Conservation (phyloP, 2,888 invertebrate species). For the Cylindroiulus punctatus region DNA sequence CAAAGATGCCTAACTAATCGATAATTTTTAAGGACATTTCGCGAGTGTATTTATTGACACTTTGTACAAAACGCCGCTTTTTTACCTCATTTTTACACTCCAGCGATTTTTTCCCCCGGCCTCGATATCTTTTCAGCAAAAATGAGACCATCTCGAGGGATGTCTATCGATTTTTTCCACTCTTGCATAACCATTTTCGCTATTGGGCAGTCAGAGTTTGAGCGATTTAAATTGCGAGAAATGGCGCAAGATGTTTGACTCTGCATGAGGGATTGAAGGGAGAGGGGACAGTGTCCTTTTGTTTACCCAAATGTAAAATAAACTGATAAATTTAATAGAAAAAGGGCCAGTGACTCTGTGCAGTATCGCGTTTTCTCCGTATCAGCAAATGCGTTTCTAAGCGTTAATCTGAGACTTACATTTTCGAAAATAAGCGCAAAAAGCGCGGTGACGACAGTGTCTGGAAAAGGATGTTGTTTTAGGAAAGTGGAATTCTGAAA, state of each 20-base stretch:
- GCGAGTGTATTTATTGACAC: slow-evolving; percentile 47
- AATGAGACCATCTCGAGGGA: slow-evolving; percentile 47
- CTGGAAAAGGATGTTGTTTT: neutral
- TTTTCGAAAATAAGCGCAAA: neutral
- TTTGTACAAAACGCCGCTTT: slow-evolving; percentile 47
- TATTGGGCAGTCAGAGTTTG: slow-evolving; percentile 30
- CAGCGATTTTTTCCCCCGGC: slow-evolving; percentile 32
- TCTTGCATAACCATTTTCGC: slow-evolving; percentile 43
- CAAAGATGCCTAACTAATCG: slow-evolving; percentile 41
- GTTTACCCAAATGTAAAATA: slow-evolving; percentile 35
- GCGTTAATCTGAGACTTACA: neutral
- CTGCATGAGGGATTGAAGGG: neutral
- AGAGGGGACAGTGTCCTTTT: slow-evolving; percentile 32
- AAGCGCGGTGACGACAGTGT: neutral
- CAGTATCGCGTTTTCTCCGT: neutral
- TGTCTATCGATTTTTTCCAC: slow-evolving; percentile 43
- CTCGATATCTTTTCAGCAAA: slow-evolving; percentile 47
- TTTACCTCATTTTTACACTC: slow-evolving; percentile 45
- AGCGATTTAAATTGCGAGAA: slow-evolving; percentile 42
- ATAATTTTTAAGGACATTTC: slow-evolving; percentile 47
- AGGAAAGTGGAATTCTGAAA: no score
- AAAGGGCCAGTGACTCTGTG: neutral
- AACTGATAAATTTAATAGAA: slow-evolving; percentile 45
- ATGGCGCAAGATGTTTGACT: slow-evolving; percentile 24
- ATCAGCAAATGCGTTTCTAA: neutral